Percentiles rank a stretch among this genome's conserved stretches.
Conservation (phyloP, 2,888 invertebrate species). For the Eutolmus rufibarbis region DNA sequence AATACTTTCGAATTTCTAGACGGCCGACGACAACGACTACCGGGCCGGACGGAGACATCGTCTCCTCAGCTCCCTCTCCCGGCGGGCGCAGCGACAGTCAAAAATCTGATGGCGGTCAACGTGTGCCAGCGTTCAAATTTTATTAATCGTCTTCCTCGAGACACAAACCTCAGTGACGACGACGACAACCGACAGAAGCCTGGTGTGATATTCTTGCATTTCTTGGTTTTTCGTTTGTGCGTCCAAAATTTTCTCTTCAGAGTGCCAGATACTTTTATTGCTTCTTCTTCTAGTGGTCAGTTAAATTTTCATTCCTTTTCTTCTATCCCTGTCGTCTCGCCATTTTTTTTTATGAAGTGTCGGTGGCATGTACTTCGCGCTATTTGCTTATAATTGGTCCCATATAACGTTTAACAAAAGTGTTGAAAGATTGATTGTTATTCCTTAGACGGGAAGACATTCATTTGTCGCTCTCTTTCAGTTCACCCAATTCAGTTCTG, state of each 20-base stretch:
- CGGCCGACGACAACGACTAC: neutral
- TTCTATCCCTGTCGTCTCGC: neutral
- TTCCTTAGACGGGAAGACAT: neutral
- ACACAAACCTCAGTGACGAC: neutral
- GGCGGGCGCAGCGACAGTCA: neutral
- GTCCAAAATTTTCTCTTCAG: neutral
- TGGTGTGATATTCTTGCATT: neutral
- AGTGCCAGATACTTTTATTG: neutral
- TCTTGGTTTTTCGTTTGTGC: neutral
- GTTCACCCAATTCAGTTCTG: neutral
- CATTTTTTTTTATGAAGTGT: neutral
- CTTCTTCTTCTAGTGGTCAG: neutral
- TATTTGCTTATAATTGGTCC: neutral
- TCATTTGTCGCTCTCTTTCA: neutral
- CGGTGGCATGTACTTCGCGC: neutral
- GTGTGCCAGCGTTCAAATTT: slow-evolving; percentile 18
- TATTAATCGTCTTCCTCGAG: slow-evolving; percentile 5
- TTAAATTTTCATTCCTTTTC: neutral
- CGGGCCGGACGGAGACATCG: neutral
- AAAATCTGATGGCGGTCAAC: slow-evolving; percentile 4
- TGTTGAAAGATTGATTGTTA: neutral
- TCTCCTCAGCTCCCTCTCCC: neutral
- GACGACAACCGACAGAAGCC: neutral
- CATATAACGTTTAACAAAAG: neutral
- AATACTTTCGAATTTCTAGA: slow-evolving; percentile 5